Percentiles rank a stretch among this genome's conserved stretches.
Evolutionary conservation across 2,797 vertebrate genomes (phyloP).

Genomic region (Melanotaenia trifasciata): DNA sequence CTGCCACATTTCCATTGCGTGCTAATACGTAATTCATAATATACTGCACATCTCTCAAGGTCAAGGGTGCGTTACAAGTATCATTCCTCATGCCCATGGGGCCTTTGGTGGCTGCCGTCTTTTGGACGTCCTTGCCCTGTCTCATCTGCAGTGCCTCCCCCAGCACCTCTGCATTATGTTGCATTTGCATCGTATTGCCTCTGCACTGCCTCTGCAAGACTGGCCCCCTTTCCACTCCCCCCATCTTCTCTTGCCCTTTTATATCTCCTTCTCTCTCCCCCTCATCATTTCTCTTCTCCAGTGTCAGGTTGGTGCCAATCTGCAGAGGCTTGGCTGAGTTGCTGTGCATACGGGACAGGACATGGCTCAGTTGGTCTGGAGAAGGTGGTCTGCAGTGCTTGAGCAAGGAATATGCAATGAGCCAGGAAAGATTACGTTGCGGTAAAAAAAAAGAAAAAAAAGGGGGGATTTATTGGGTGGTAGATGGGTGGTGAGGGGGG

Average conservation of each 20-base stretch:
- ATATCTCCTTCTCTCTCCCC: background rate
- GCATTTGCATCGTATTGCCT: slow-evolving; percentile 79
- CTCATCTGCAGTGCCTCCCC: slow-evolving; percentile 65
- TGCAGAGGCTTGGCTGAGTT: slow-evolving; percentile 42
- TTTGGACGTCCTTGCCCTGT: slow-evolving; percentile 56
- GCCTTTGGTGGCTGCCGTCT: slow-evolving; percentile 24
- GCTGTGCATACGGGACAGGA: slow-evolving; percentile 24
- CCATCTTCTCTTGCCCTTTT: slow-evolving; percentile 41
- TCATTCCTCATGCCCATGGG: background rate
- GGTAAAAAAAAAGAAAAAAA: slow-evolving; percentile 25
- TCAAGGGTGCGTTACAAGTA: slow-evolving; percentile 36
- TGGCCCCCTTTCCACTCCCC: background rate
- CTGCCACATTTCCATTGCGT: slow-evolving; percentile 36
- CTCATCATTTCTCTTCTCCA: slow-evolving; percentile 17
- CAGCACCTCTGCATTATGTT: slow-evolving; percentile 77
- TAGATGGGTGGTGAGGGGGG: slow-evolving; percentile 7
- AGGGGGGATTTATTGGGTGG: slow-evolving; percentile 2
- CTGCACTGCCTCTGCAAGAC: slow-evolving; percentile 76
- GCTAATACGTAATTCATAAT: slow-evolving; percentile 31
- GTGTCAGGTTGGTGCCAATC: slow-evolving; percentile 47
- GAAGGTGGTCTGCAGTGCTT: slow-evolving; percentile 16
- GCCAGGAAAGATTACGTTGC: slow-evolving; percentile 60
- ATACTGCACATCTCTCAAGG: slow-evolving; percentile 27
- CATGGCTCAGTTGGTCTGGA: slow-evolving; percentile 10
- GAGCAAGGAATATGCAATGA: slow-evolving; percentile 44